Evolutionary conservation across 2,888 invertebrate genomes (phyloP), one percentile per base, ranked within the genome.

Genomic region (Eristalis pertinax): DNA sequence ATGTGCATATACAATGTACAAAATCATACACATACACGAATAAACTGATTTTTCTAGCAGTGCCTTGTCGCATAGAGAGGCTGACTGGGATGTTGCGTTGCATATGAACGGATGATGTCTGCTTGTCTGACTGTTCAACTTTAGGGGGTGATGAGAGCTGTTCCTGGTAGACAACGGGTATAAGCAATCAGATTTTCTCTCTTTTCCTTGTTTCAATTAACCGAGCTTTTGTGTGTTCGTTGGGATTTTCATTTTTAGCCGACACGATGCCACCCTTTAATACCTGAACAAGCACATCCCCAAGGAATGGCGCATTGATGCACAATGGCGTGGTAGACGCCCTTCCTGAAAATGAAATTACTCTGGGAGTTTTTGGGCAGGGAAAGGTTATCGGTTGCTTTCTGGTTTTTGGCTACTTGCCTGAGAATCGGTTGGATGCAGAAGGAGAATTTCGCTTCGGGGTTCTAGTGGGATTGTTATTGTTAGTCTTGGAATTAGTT

Each of bases 141-240:
- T n/a, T 64, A 68, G 69, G 32, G 75, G 84, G 80, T 79, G 79
- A 70, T 41, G 35, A 56, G 13, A 22, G 43, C 56, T 29, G 26
- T 32, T 35, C 7, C 22, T 38, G 58, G 35, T 19, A 65, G 64
- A 58, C 63, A 64, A 78, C 58, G 69, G 64, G 58, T 73, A 75
- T 60, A 77, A 82, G 82, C 63, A 79, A 78, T 85, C 29, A 38
- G 70, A 75, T 83, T 86, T 78, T 75, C 75, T 73, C 78, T 86
- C 29, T 63, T 64, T 73, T 83, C 62, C 78, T 72, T 64, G 82
- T 86, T 86, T 86, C 82, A 86, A 86, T 86, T 86, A 86, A 74
- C 74, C 70, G 11, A 78, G 74, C 78, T 75, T 75, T 82, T 86
- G 26, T 62, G 35, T 62, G 56, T 10, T 15, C 26, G 32, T 62